Base-by-base conservation (phyloP, 1,140 invertebrate genomes). In the Aphelinus certus region DNA sequence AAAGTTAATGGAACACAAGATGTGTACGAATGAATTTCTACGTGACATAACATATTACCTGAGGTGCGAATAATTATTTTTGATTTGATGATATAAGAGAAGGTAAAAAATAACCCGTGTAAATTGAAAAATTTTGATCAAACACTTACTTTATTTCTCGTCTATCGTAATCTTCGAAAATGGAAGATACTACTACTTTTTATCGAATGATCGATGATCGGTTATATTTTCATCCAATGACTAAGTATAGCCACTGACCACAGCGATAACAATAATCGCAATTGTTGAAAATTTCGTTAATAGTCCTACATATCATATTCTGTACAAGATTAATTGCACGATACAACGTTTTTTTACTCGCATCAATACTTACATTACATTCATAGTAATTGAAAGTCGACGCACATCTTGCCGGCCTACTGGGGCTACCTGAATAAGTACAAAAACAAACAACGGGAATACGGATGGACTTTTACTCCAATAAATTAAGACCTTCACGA, bases 271-370 rank as follows among this genome's bases (percentile, higher is more conserved):
- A 65, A 76, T 61, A 67, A 71, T 58, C 53, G 46, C 46, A 53
- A 72, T 71, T 67, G 45, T 76, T 76, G 64, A 61, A 76, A 58
- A 62, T 70, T 79, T 80, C 62, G 69, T 77, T 68, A 76, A 77
- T 72, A 75, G 64, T 78, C 61, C 74, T 76, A 64, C 66, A 51
- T 71, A 64, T 76, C 48, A 73, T 69, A 77, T 71, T 71, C 76
- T 80, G 81, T 82, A 82, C 76, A 75, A 76, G 79, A 77, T 80
- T 78, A 76, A 78, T 79, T 78, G 75, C 73, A 79, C 75, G 76
- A 79, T 70, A 78, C 67, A 72, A 73, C 56, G 62, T 75, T 74
- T 75, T 45, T 68, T 68, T 74, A 71, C 77, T 74, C 70, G 63
- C 69, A 74, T 63, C 73, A 68, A 79, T 78, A 78, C 76, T 76